These are phyloP conservation scores for Syndactyla subalaris DNA, from an alignment of 2,797 vertebrate species.

Conservation along the genomic window DNA sequence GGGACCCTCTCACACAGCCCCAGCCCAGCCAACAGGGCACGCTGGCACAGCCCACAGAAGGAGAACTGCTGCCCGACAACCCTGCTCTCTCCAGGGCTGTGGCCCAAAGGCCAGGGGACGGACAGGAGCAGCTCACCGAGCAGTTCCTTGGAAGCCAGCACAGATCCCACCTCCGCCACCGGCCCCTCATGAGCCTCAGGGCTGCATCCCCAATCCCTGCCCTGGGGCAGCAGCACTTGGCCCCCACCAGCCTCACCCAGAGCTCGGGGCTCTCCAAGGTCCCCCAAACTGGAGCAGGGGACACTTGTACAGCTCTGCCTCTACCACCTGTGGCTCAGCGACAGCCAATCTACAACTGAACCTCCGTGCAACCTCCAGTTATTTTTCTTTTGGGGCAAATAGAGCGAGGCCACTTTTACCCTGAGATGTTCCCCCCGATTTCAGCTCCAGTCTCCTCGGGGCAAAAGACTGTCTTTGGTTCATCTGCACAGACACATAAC, in stretches of 20 bases:
- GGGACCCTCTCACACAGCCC: background rate
- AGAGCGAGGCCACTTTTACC: background rate
- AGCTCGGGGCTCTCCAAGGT: background rate
- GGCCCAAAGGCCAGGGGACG: background rate
- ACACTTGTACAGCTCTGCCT: background rate
- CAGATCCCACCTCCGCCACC: background rate
- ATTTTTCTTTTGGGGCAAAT: background rate
- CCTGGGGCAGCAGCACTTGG: background rate
- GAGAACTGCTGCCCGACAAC: too few species aligned
- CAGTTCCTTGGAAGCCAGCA: background rate
- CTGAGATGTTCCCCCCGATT: background rate
- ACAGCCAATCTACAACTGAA: background rate
- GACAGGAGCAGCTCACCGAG: background rate
- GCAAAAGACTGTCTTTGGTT: background rate
- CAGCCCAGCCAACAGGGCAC: background rate
- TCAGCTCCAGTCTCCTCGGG: background rate
- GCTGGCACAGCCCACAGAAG: accelerated
- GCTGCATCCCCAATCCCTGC: background rate
- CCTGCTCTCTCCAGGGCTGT: background rate
- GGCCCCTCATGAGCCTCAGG: background rate
- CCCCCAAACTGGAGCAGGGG: background rate
- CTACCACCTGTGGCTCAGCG: background rate
- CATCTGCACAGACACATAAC: background rate
- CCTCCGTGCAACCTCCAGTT: background rate
- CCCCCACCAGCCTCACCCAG: background rate